These are phyloP conservation scores for Phymatocera aterrima DNA, from an alignment of 2,888 invertebrate genomes.

Conservation along the genomic window DNA sequence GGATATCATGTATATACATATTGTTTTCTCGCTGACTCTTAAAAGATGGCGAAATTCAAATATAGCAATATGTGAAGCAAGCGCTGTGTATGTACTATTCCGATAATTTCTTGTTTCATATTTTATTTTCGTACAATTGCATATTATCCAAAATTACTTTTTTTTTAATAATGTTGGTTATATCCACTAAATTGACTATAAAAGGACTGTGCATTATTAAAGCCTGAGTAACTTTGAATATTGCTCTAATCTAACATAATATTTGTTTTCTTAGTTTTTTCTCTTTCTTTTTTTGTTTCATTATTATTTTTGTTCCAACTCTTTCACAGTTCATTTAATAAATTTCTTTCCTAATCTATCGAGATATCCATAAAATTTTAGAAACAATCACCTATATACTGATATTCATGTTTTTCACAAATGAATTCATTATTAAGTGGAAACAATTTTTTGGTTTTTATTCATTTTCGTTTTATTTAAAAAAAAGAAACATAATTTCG, in stretches of 20 bases:
- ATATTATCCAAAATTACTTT: constrained; percentile 41
- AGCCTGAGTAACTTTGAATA: constrained; percentile 38
- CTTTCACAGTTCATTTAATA: constrained; percentile 37
- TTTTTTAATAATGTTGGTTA: constrained; percentile 25
- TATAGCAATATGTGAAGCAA: constrained; percentile 12
- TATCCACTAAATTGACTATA: constrained; percentile 30
- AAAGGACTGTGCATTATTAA: constrained; percentile 37
- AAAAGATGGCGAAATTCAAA: constrained; percentile 6
- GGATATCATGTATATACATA: constrained; percentile 36
- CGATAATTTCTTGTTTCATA: constrained; percentile 19
- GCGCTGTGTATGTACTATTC: background rate
- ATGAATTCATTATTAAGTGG: background rate
- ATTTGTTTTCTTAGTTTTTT: background rate
- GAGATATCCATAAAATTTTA: background rate
- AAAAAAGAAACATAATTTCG: constrained; percentile 2
- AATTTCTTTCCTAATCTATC: background rate
- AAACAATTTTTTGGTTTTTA: background rate
- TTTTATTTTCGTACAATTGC: constrained; percentile 28
- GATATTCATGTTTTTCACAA: constrained; percentile 16
- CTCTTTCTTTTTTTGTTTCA: background rate
- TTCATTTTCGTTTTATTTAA: no score
- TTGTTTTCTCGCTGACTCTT: constrained; percentile 11
- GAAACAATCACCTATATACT: background rate
- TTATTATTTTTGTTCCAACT: constrained; percentile 25
- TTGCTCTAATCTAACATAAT: constrained; percentile 28